Conservation (phyloP, 2,797 vertebrate species). For the Poliocrania exsul region DNA sequence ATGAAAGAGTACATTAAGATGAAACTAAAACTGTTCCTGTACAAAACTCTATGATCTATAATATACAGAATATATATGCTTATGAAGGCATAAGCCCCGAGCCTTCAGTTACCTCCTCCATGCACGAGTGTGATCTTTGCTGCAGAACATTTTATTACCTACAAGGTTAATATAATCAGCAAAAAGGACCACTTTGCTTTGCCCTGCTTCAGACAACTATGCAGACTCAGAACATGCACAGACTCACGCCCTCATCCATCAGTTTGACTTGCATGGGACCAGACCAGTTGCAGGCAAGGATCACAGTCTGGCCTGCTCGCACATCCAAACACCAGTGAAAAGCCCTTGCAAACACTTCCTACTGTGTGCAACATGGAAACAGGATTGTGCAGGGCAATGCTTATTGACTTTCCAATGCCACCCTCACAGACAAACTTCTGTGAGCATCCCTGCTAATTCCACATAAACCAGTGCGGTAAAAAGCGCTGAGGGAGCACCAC, state of each 20-base stretch:
- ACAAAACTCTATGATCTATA: background rate
- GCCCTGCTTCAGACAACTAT: background rate
- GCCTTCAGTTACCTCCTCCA: background rate
- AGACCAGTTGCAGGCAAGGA: background rate
- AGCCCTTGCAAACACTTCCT: background rate
- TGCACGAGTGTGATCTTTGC: background rate
- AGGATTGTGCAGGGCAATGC: rapidly evolving
- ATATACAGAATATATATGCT: no score
- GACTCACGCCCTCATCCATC: background rate
- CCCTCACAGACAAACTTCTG: background rate
- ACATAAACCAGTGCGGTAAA: background rate
- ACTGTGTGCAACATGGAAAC: rapidly evolving
- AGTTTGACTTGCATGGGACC: background rate
- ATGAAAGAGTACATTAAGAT: background rate
- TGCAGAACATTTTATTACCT: background rate
- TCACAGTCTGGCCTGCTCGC: background rate
- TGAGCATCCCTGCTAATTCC: background rate
- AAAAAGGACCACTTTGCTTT: background rate
- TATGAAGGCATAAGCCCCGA: background rate
- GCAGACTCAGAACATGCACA: background rate
- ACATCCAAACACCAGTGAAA: background rate
- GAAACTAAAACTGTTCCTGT: background rate
- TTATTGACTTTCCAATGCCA: background rate
- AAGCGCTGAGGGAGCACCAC: background rate
- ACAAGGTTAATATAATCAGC: background rate